A percentile compares a stretch with the other conserved stretches of the same genome.
These are phyloP conservation scores for Turritopsis dohrnii DNA, from an alignment of 30 jellyfish, hydroid and myxozoan genomes.

Conservation along the genomic window DNA sequence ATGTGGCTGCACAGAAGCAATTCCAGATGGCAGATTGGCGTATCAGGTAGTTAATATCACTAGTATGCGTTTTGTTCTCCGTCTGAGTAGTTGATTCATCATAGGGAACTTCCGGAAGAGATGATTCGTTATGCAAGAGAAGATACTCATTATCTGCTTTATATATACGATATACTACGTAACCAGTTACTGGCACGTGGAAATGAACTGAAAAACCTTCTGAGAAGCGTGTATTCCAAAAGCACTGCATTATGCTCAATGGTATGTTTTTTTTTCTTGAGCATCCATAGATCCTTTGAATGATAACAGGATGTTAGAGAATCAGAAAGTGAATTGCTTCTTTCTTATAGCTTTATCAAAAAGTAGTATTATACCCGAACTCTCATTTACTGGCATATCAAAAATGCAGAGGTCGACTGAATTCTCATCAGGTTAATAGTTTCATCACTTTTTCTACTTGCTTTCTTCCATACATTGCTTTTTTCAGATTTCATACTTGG, in stretches of 20 bases:
- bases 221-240: constrained; percentile 68
- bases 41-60: constrained; percentile 44
- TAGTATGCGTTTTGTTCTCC: neutral
- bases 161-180: constrained; percentile 72
- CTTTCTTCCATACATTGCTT: too few species aligned
- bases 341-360: constrained; percentile 24
- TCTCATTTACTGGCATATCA: constrained; percentile 47
- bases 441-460: too few species aligned
- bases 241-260: constrained; percentile 58
- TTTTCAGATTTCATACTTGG: constrained; percentile 13
- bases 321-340: neutral
- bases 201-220: constrained; percentile 42
- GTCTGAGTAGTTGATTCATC: neutral
- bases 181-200: constrained; percentile 47
- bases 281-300: too few species aligned
- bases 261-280: constrained; percentile 38
- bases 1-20: constrained; percentile 80
- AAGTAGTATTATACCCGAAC: constrained; percentile 67
- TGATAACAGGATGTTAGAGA: too few species aligned
- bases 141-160: constrained; percentile 92
- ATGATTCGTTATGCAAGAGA: constrained; percentile 95
- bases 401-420: constrained; percentile 65
- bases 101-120: constrained; percentile 92
- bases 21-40: constrained; percentile 99
- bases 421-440: constrained; percentile 48